A percentile compares a stretch with the other conserved stretches of the same genome.
Evolutionary conservation across 1,140 invertebrate genomes (phyloP).

Genomic region (Oncopeltus fasciatus): DNA sequence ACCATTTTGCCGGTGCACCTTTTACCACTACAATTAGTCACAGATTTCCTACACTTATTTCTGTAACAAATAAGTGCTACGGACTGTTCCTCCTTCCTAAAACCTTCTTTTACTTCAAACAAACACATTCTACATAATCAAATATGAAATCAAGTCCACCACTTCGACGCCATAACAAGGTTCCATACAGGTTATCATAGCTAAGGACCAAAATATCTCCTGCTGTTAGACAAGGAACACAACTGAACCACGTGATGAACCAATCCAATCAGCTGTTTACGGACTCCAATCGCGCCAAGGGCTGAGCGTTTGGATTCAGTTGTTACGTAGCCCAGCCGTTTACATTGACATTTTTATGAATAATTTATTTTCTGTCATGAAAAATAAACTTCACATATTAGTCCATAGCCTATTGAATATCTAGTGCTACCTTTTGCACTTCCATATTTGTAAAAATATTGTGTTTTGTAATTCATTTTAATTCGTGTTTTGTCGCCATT

Average conservation of each 20-base stretch:
- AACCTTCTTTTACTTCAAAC: conserved; percentile 1
- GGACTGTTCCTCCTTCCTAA: conserved; percentile 2
- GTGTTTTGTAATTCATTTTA: background rate
- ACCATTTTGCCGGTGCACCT: conserved; percentile 27
- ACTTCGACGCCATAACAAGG: background rate
- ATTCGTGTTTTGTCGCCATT: conserved; percentile 3
- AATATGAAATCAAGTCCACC: background rate
- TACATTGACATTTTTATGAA: background rate
- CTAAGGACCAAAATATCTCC: background rate
- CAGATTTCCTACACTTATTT: conserved; percentile 1
- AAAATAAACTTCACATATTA: background rate
- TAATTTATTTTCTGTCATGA: background rate
- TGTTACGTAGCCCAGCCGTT: background rate
- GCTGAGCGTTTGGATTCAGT: conserved; percentile 7
- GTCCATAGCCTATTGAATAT: too few relatives aligned
- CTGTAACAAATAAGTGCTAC: background rate
- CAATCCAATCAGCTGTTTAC: conserved; percentile 14
- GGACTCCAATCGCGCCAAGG: conserved; percentile 15
- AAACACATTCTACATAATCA: conserved; percentile 9
- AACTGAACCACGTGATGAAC: conserved; percentile 15
- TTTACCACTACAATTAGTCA: background rate
- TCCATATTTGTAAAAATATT: background rate
- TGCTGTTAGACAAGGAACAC: background rate
- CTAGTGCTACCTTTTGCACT: background rate
- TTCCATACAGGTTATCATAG: background rate